A percentile compares a stretch with the other conserved stretches of the same genome.
Evolutionary conservation across 2,797 vertebrate genomes (phyloP).

Genomic region (Cheirogaleus major): DNA sequence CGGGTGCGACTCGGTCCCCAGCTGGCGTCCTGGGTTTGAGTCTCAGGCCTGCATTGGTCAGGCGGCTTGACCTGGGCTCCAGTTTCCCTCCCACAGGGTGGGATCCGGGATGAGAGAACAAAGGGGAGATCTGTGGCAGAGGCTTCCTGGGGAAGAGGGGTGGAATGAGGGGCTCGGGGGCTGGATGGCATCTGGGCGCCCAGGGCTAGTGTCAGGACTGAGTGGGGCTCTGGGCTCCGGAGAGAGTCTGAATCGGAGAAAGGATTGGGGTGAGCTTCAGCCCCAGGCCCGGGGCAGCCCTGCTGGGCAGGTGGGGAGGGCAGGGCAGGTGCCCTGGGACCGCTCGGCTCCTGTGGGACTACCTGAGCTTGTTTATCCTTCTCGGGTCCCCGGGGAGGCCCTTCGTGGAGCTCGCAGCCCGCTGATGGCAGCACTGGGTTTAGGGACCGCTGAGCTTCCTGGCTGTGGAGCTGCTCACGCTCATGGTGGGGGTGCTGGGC

Average conservation of each 20-base stretch:
- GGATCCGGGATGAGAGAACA: not conserved
- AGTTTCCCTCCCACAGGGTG: not conserved
- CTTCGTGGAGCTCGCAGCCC: not conserved
- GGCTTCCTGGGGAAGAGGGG: not conserved
- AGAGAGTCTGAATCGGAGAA: fast-evolving
- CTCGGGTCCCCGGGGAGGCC: not conserved
- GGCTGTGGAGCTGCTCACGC: not conserved
- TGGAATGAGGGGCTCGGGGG: fast-evolving
- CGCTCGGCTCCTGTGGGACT: not conserved
- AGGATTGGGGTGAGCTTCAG: not conserved
- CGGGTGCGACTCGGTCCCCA: fast-evolving
- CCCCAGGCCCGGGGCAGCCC: not conserved
- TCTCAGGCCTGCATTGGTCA: not conserved
- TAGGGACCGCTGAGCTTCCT: not conserved
- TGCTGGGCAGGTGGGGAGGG: not conserved
- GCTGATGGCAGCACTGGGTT: not conserved
- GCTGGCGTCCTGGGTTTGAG: not conserved
- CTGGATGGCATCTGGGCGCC: fast-evolving
- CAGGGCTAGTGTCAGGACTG: not conserved
- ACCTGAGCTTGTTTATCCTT: not conserved
- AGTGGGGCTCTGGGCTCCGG: not conserved
- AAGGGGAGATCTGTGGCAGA: not conserved
- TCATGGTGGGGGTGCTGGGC: fast-evolving
- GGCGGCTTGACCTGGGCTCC: not conserved
- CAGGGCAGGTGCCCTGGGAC: not conserved